A percentile compares a stretch with the other conserved stretches of the same genome.
phyloP scores from a whole-genome alignment of 2,888 invertebrate genomes.

The Orchestes rusci region DNA sequence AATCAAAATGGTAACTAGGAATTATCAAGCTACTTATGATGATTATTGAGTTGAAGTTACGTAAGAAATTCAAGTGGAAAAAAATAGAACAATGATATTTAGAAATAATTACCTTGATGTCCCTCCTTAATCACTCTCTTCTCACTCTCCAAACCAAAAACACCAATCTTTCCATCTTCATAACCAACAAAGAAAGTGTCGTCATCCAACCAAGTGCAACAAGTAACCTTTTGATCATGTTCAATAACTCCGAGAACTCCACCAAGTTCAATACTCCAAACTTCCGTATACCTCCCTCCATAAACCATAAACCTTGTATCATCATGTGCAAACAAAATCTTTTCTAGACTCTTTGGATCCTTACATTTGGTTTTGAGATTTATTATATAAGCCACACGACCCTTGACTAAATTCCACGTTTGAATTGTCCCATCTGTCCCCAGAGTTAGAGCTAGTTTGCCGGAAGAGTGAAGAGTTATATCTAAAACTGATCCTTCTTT shows the following conservation, averaged over 20 bases:
- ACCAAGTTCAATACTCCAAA: slow-evolving; percentile 76
- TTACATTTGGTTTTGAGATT: slow-evolving; percentile 67
- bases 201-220: slow-evolving; percentile 62
- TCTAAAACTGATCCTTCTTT: slow-evolving; percentile 66
- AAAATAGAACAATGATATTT: too few relatives aligned
- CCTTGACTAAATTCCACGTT: slow-evolving; percentile 93
- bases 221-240: slow-evolving; percentile 62
- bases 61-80: too few relatives aligned
- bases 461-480: slow-evolving; percentile 79
- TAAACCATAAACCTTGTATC: slow-evolving; percentile 72
- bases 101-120: slow-evolving; percentile 43
- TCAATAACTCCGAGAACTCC: slow-evolving; percentile 61
- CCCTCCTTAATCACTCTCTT: slow-evolving; percentile 46
- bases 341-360: slow-evolving; percentile 37
- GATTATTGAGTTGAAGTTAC: too few relatives aligned
- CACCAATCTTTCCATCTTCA: slow-evolving; percentile 63
- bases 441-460: slow-evolving; percentile 80
- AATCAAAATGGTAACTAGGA: background rate
- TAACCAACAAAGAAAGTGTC: slow-evolving; percentile 61
- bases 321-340: slow-evolving; percentile 61
- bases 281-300: slow-evolving; percentile 63
- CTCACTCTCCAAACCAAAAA: slow-evolving; percentile 50
- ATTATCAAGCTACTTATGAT: too few relatives aligned
- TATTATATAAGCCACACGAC: slow-evolving; percentile 82
- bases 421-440: slow-evolving; percentile 76